Conservation (phyloP, 2,888 invertebrate species). For the Eucera pruinosa region DNA sequence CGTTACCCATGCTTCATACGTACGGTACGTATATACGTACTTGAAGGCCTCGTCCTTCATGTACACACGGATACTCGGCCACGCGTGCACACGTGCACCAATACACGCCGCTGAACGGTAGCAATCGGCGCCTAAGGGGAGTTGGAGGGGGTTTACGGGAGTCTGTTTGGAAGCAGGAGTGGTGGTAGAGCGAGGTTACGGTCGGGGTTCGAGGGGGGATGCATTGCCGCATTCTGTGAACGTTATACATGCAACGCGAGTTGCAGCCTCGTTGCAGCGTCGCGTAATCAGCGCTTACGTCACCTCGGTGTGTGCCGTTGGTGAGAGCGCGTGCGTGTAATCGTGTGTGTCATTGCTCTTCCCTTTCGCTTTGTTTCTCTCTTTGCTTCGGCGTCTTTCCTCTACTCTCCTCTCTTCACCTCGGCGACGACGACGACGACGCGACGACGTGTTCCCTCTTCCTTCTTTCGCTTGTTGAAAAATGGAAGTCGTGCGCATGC, state of each 20-base stretch:
- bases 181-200: constrained; percentile 10
- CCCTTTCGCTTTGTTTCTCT: constrained; percentile 39
- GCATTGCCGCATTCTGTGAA: constrained; percentile 68
- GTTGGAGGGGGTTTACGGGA: background rate
- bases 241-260: constrained; percentile 64
- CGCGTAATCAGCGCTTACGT: constrained; percentile 75
- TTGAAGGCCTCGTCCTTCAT: constrained; percentile 77
- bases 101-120: constrained; percentile 34
- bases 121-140: background rate
- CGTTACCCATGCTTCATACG: constrained; percentile 31
- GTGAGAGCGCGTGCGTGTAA: constrained; percentile 37
- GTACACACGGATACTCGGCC: constrained; percentile 13
- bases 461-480: constrained; percentile 18
- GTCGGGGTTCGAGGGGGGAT: constrained; percentile 6
- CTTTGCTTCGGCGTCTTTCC: constrained; percentile 14
- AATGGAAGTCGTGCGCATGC: constrained; percentile 18
- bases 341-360: constrained; percentile 61
- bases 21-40: constrained; percentile 53
- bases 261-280: constrained; percentile 59
- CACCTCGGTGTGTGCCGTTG: constrained; percentile 62
- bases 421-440: no score
- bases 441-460: no score
- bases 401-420: constrained; percentile 27
- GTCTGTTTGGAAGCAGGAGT: background rate
- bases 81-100: constrained; percentile 41